Evolutionary conservation across 2,113 vertebrate genomes (phyloP).

Genomic region (Cepphus grylle): DNA sequence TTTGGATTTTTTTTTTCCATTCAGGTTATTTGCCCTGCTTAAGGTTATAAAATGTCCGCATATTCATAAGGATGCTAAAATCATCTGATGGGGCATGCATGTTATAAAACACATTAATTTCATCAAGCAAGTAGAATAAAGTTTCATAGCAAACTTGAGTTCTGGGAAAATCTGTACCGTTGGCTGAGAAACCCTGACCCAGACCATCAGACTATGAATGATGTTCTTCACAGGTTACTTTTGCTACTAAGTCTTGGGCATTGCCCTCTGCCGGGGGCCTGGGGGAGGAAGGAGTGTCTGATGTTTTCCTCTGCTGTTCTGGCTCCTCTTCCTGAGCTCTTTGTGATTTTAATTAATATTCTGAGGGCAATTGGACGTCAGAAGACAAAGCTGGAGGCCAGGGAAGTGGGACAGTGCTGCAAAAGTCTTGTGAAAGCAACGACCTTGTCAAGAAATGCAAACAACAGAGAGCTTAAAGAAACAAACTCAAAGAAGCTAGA

Average conservation of each 20-base stretch:
- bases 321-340: neutral
- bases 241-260: neutral
- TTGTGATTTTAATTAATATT: slow-evolving; percentile 25
- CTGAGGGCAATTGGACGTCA: neutral
- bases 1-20: neutral
- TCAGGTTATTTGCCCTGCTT: neutral
- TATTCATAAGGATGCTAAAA: neutral
- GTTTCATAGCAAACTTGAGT: neutral
- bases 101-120: neutral
- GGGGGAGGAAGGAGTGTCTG: neutral
- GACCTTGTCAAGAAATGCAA: slow-evolving; percentile 40
- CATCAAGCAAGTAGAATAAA: neutral
- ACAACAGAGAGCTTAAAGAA: slow-evolving; percentile 28
- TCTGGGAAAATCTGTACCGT: neutral
- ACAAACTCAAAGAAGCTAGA: neutral
- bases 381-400: slow-evolving; percentile 13
- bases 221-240: neutral
- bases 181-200: neutral
- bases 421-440: slow-evolving; percentile 55
- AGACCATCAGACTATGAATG: accelerated
- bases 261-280: neutral
- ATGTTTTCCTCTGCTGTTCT: neutral
- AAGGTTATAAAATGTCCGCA: neutral
- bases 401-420: neutral
- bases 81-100: neutral